Evolutionary conservation across 2,797 vertebrate species (phyloP).

Genomic region (Sternarchorhynchus goeldii): DNA sequence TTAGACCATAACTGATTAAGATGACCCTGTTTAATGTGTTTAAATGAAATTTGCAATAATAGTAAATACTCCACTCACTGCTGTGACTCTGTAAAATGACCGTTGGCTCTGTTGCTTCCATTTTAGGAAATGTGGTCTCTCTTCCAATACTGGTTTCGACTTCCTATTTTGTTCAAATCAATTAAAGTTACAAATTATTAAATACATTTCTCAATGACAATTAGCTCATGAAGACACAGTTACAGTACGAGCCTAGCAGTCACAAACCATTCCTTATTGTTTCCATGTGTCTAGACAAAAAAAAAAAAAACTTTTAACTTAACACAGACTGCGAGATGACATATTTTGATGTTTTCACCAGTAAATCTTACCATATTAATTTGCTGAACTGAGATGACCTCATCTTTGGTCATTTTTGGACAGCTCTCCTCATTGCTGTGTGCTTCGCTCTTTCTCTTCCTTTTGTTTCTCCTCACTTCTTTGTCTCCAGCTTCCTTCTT

Average conservation of each 20-base stretch:
- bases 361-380: constrained; percentile 64
- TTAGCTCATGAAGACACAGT: no score
- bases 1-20: no score
- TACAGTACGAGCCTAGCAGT: no score
- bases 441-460: constrained; percentile 41
- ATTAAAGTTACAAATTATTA: background rate
- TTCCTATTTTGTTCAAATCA: constrained; percentile 39
- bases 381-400: constrained; percentile 57
- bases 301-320: no score
- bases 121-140: constrained; percentile 13
- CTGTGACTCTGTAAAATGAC: constrained; percentile 30
- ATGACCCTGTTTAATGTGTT: no score
- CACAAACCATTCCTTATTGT: no score
- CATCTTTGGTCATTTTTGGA: constrained; percentile 66
- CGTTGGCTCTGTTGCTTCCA: background rate
- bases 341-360: no score
- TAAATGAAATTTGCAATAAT: no score
- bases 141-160: constrained; percentile 15
- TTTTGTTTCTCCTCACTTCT: constrained; percentile 61
- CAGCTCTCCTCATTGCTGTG: constrained; percentile 38
- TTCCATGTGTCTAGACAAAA: no score
- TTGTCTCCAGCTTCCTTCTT: constrained; percentile 59
- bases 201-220: no score
- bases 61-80: constrained; percentile 44
- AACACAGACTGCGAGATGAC: no score